Base-by-base conservation (phyloP, 2,113 vertebrate genomes). In the Haemorhous mexicanus region DNA sequence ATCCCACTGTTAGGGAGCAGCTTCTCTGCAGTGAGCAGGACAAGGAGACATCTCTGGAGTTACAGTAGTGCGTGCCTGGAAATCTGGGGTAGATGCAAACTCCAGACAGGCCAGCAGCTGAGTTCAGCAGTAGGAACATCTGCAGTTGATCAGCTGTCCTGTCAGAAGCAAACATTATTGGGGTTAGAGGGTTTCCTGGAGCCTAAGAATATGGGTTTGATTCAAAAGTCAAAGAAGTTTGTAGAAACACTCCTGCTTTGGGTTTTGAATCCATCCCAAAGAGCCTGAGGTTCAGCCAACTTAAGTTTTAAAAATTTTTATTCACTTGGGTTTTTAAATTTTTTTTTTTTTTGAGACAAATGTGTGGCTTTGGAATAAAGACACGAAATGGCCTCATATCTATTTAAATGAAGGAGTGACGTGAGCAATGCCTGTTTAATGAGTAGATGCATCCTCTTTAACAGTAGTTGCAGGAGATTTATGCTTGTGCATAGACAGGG, bases 151-250 rank as follows among this genome's bases (percentile, higher is more conserved):
- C 94, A 95, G 84, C 87, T 91, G 80, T 93, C 83, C 93, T 94
- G 90, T 94, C 90, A 89, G 77, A 94, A 81, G 87, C 92, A 90
- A 87, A 70, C 2, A 12, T 52, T 87, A 78, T 46, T 90, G 86
- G 89, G 73, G 63, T 92, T 79, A 94, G 75, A 77, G 82, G 72
- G 55, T 92, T 94, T 96, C 83, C 87, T 91, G 90, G 81, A 89
- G 86, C 87, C 86, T 76, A 47, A 93, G 70, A 95, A 69, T 84
- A 73, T 86, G 93, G 95, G 93, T 88, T 95, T 94, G 93, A 93
- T 96, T 96, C 96, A 95, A 97, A 96, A 95, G 90, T 95, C 94
- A 95, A 96, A 96, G 92, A 72, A 87, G 76, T 72, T 93, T 78
- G 73, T 92, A 75, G 90, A 84, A 90, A 64, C 0, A 3, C 50